Base-by-base conservation (phyloP, 2,797 vertebrate genomes). In the Pipistrellus kuhlii region DNA sequence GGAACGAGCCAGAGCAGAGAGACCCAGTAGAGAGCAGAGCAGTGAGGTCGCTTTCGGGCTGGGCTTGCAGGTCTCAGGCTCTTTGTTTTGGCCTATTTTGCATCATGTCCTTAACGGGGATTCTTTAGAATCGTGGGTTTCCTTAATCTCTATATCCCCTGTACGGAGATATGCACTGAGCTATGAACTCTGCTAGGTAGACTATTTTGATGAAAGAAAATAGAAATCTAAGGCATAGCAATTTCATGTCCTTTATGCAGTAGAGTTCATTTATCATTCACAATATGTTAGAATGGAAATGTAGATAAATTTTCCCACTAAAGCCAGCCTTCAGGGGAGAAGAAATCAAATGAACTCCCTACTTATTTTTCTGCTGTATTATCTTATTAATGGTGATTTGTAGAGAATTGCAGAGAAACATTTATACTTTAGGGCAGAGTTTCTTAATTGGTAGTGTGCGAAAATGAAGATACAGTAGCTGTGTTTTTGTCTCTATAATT, bases 261-360 rank as follows among this genome's bases (percentile, higher is more conserved):
- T 6, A 3, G 51, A 96, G 89, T 96, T 95, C 96, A 96, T 96
- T 96, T 96, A 95, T 97, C 96, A 97, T 97, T 97, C 94, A 90
- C 71, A 86, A 90, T 75, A 94, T 55, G 6, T 92, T 93, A 78
- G 88, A 96, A 95, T 91, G 81, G 92, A 95, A 96, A 96, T 92
- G 94, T 93, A 94, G 96, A 96, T 96, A 96, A 95, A 97, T 96
- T 93, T 80, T 92, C 94, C 62, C 78, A 93, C 81, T 94, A 91
- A 97, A 94, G 73, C 90, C 93, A 90, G 85, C 87, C 95, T 96
- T 84, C 72, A 10, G 71, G 92, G 64, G 77, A 4, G 27, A 18
- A 86, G 69, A 71, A 76, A 75, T 92, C 88, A 93, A 95, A 96
- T 93, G 91, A 96, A 96, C 93, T 93, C 89, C 71, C 85, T 92